Evolutionary conservation across 1,140 invertebrate species (phyloP).

Genomic region (Colletes gigas): DNA sequence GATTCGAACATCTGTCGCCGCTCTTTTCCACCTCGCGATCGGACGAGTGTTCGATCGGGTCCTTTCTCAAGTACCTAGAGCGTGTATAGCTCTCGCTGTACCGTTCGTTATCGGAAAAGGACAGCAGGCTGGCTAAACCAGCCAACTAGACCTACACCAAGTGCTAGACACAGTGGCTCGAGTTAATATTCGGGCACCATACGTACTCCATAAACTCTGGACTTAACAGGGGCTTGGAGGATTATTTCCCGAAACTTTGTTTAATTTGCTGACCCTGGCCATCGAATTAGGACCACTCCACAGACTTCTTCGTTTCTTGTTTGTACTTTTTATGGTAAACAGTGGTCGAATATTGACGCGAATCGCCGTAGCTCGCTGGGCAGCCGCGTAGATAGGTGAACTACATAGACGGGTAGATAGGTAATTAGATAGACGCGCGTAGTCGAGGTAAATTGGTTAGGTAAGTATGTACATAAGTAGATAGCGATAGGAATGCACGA

Average conservation of each 20-base stretch:
- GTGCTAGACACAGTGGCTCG: not conserved
- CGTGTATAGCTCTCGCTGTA: not conserved
- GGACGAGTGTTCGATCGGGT: not conserved
- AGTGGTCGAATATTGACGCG: no score
- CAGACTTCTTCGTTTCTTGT: no score
- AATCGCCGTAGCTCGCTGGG: no score
- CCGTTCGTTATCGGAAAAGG: constrained; percentile 21
- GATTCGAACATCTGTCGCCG: not conserved
- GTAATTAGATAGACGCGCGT: constrained; percentile 16
- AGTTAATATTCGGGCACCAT: no score
- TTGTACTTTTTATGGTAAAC: no score
- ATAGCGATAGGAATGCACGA: not conserved
- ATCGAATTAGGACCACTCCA: no score
- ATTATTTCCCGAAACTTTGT: no score
- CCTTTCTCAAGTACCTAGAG: not conserved
- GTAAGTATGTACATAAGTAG: constrained; percentile 10
- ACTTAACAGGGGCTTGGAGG: no score
- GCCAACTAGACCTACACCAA: not conserved
- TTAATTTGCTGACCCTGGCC: no score
- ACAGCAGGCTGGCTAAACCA: not conserved
- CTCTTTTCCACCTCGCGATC: not conserved
- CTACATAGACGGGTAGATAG: constrained; percentile 14
- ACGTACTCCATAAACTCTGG: no score
- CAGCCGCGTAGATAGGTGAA: not conserved
- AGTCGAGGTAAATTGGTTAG: constrained; percentile 10